These are phyloP conservation scores for Andrena camellia DNA, from an alignment of 2,888 invertebrate genomes.

Conservation along the genomic window DNA sequence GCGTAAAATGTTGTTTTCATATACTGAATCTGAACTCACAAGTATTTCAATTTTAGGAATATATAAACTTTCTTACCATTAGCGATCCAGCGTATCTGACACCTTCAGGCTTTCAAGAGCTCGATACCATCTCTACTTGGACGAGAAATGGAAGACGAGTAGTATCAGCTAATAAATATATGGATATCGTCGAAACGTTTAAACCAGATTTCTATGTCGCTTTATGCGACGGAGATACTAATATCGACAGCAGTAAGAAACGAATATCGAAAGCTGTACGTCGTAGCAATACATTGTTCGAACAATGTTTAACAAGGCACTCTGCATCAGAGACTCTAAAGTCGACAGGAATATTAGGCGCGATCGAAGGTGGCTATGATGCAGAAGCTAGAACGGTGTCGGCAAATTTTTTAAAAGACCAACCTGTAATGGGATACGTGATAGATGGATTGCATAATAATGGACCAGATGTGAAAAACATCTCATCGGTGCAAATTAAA, in stretches of 20 bases:
- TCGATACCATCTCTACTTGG: slow-evolving; percentile 91
- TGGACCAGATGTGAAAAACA: slow-evolving; percentile 87
- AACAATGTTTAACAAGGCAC: slow-evolving; percentile 89
- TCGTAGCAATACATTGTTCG: slow-evolving; percentile 89
- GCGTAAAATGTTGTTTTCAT: background rate
- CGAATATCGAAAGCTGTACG: slow-evolving; percentile 90
- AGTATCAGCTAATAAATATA: slow-evolving; percentile 90
- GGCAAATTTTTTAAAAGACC: slow-evolving; percentile 87
- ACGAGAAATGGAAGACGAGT: slow-evolving; percentile 91
- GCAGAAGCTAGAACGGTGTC: slow-evolving; percentile 88
- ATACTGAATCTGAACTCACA: background rate
- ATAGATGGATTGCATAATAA: slow-evolving; percentile 94
- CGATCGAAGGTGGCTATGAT: slow-evolving; percentile 91
- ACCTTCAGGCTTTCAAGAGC: slow-evolving; percentile 91
- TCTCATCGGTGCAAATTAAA: slow-evolving; percentile 86
- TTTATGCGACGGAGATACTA: slow-evolving; percentile 92
- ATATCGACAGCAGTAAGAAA: slow-evolving; percentile 89
- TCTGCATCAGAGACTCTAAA: slow-evolving; percentile 86
- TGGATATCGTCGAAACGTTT: slow-evolving; percentile 91
- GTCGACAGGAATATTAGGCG: slow-evolving; percentile 87
- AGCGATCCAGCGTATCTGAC: slow-evolving; percentile 90
- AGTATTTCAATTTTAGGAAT: slow-evolving; percentile 82
- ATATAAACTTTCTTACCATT: slow-evolving; percentile 86
- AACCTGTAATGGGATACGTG: slow-evolving; percentile 90
- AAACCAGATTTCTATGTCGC: slow-evolving; percentile 94